Conservation (phyloP, 2,113 vertebrate genomes). For the Atlantisia rogersi region DNA sequence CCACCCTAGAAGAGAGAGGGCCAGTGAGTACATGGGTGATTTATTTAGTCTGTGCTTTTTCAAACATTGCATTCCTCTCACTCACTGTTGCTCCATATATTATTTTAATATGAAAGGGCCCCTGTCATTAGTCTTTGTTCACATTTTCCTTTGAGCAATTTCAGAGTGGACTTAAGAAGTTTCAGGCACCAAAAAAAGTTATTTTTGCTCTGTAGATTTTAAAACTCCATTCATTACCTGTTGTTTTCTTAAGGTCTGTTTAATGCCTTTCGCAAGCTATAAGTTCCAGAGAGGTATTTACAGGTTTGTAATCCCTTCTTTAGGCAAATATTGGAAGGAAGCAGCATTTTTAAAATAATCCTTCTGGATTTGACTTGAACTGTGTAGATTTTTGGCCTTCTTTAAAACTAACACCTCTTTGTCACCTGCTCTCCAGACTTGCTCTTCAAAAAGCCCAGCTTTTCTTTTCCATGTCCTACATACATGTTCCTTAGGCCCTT, state of each 20-base stretch:
- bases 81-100: slow-evolving; percentile 62
- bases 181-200: slow-evolving; percentile 64
- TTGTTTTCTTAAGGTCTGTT: slow-evolving; percentile 74
- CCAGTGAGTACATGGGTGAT: slow-evolving; percentile 66
- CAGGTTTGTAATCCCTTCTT: slow-evolving; percentile 67
- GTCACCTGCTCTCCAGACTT: background rate
- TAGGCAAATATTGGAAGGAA: slow-evolving; percentile 52
- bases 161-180: slow-evolving; percentile 54
- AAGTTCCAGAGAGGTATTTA: slow-evolving; percentile 64
- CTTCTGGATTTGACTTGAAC: slow-evolving; percentile 43
- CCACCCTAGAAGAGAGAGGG: slow-evolving; percentile 38
- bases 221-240: slow-evolving; percentile 65
- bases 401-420: background rate
- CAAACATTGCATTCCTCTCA: slow-evolving; percentile 72
- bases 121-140: slow-evolving; percentile 75
- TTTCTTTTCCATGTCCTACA: background rate
- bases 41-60: slow-evolving; percentile 73
- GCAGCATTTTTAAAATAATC: slow-evolving; percentile 48
- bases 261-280: slow-evolving; percentile 61
- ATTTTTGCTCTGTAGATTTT: slow-evolving; percentile 67
- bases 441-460: background rate
- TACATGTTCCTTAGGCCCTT: background rate
- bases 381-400: background rate
- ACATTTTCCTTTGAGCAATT: slow-evolving; percentile 69
- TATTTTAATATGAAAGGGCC: slow-evolving; percentile 76